A percentile compares a stretch with the other conserved stretches of the same genome.
Conservation (phyloP, 2,113 vertebrate genomes). For the Raja brachyura region DNA sequence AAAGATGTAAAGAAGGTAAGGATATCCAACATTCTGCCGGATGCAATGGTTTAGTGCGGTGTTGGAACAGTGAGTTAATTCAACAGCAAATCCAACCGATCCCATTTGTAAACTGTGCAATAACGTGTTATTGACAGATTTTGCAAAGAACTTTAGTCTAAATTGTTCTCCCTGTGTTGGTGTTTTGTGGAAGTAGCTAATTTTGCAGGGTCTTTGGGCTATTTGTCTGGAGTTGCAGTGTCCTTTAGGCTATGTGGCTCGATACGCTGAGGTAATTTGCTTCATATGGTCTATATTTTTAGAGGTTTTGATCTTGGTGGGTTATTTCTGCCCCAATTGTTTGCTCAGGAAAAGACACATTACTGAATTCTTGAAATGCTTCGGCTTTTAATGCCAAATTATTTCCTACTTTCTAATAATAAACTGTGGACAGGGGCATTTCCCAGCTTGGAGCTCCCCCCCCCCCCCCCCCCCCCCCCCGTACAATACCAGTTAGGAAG, state of each 20-base stretch:
- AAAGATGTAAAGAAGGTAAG: not conserved
- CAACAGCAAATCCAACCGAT: not conserved
- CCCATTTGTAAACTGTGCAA: not conserved
- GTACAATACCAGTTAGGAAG: not conserved
- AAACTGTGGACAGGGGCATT: not conserved
- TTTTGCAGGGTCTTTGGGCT: not conserved
- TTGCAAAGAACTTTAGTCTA: not conserved
- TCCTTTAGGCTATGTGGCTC: not conserved
- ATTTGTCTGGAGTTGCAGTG: not conserved
- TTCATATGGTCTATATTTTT: not conserved
- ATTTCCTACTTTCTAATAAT: not conserved
- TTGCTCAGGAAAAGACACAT: not conserved
- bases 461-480: no score
- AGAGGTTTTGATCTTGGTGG: not conserved
- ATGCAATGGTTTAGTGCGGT: not conserved
- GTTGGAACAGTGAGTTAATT: not conserved
- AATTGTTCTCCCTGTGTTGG: not conserved
- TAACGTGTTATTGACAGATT: not conserved
- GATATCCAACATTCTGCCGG: not conserved
- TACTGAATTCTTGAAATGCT: not conserved
- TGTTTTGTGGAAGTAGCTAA: not conserved
- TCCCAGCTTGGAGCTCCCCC: not conserved
- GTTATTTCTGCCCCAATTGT: not conserved
- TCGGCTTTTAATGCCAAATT: not conserved
- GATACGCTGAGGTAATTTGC: not conserved